phyloP scores from a whole-genome alignment of 2,797 vertebrate species.

The Rhinatrema bivittatum region DNA sequence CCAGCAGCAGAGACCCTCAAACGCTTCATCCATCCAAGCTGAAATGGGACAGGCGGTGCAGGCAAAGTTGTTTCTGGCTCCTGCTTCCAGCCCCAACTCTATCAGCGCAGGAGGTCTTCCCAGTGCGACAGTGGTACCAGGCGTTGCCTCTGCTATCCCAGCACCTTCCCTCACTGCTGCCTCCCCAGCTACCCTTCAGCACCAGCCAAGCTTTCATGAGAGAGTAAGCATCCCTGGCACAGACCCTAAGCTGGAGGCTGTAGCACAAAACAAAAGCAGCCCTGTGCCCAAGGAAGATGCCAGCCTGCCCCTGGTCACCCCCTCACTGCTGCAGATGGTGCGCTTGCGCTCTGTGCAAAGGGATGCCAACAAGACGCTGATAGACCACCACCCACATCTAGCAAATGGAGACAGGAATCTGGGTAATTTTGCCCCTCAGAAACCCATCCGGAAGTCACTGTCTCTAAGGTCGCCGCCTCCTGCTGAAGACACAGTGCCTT shows the following conservation, averaged over 20 bases:
- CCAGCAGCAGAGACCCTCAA: background rate
- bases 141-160: background rate
- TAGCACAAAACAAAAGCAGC: slow-evolving; percentile 49
- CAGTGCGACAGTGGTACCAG: rapidly evolving
- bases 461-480: slow-evolving; percentile 53
- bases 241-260: slow-evolving; percentile 54
- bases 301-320: slow-evolving; percentile 82
- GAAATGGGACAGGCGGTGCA: too few species aligned
- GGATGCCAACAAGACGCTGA: slow-evolving; percentile 22
- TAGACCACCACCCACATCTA: background rate
- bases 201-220: slow-evolving; percentile 32
- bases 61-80: too few species aligned
- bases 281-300: slow-evolving; percentile 77
- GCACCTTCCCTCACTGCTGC: background rate
- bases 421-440: slow-evolving; percentile 23
- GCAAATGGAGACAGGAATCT: slow-evolving; percentile 24
- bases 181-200: rapidly evolving
- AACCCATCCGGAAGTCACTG: slow-evolving; percentile 71
- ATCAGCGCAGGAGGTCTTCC: background rate
- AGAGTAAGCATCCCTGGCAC: slow-evolving; percentile 8
- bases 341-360: slow-evolving; percentile 78
- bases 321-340: slow-evolving; percentile 93
- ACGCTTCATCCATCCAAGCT: rapidly evolving
- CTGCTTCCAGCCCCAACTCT: rapidly evolving
- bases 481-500: slow-evolving; percentile 33